Base-by-base conservation (phyloP, 2,113 vertebrate species). In the Tauraco erythrolophus region DNA sequence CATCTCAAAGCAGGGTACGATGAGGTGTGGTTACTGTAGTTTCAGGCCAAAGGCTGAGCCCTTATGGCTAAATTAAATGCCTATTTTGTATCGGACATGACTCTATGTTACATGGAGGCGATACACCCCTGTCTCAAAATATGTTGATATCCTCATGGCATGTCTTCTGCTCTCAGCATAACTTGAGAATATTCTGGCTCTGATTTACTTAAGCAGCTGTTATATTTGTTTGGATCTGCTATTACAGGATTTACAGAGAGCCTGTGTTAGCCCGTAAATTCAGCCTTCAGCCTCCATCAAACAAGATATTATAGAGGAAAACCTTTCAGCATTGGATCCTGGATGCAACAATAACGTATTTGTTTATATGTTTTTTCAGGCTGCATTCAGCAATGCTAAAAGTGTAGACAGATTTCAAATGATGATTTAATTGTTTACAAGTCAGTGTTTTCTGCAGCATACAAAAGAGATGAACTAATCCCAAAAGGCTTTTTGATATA, bases 391-490 rank as follows among this genome's bases (percentile, higher is more conserved):
- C 86, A 86, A 84, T 77, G 94, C 89, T 91, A 11, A 72, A 82
- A 96, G 64, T 77, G 92, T 74, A 56, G 35, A 62, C 96, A 90
- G 95, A 96, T 88, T 84, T 93, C 92, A 89, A 97, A 95, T 95
- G 97, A 98, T 97, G 92, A 96, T 97, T 98, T 98, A 97, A 98
- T 97, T 98, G 94, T 98, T 97, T 97, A 97, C 97, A 97, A 95
- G 94, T 91, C 88, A 98, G 57, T 69, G 48, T 96, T 79, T 94
- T 94, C 71, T 88, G 48, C 45, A 33, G 78, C 92, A 93, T 97
- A 97, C 96, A 94, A 83, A 97, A 97, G 93, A 96, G 95, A 72
- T 41, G n/a, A 93, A 70, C 45, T 94, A 93, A 95, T 96, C 94
- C 96, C 91, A 51, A 31, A 82, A 96, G 97, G 84, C 92, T 95